A percentile compares a stretch with the other conserved stretches of the same genome.
Evolutionary conservation across 2,888 invertebrate species (phyloP).

Genomic region (Meiosimyza platycephala): DNA sequence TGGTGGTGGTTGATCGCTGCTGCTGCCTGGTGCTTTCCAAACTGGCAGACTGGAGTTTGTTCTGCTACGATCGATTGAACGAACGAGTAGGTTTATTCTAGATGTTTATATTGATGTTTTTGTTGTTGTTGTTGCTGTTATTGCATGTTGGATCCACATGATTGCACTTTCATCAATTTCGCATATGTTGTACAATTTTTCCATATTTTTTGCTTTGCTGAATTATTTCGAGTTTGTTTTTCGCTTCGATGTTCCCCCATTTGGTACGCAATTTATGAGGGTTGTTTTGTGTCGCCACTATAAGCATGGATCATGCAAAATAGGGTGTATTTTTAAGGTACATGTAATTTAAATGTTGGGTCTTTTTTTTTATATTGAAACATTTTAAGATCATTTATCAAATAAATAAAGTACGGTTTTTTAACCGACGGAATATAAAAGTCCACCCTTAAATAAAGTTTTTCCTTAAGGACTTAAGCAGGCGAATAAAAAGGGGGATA

Average conservation of each 20-base stretch:
- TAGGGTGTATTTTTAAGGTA: no score
- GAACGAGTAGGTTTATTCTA: neutral
- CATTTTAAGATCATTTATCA: no score
- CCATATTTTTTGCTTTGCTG: no score
- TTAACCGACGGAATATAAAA: no score
- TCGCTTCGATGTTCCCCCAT: constrained; percentile 10
- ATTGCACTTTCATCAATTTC: constrained; percentile 22
- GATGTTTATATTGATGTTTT: constrained; percentile 12
- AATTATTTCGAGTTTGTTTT: constrained; percentile 2
- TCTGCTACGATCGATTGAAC: neutral
- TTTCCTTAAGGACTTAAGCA: no score
- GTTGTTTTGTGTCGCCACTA: constrained; percentile 29
- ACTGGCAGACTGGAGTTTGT: constrained; percentile 6
- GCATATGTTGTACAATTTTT: constrained; percentile 19
- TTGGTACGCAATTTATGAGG: constrained; percentile 27
- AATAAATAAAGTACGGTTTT: no score
- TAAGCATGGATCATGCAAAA: no score
- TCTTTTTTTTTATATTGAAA: no score
- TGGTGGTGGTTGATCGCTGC: neutral
- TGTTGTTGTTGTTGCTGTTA: neutral
- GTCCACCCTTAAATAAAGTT: no score
- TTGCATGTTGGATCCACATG: constrained; percentile 7
- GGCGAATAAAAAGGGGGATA: no score
- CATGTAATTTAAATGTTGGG: no score
- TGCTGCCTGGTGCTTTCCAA: neutral